Percentiles rank a stretch among this genome's conserved stretches.
These are phyloP conservation scores for Arizona elegans DNA, from an alignment of 2,113 vertebrate genomes.

Conservation along the genomic window DNA sequence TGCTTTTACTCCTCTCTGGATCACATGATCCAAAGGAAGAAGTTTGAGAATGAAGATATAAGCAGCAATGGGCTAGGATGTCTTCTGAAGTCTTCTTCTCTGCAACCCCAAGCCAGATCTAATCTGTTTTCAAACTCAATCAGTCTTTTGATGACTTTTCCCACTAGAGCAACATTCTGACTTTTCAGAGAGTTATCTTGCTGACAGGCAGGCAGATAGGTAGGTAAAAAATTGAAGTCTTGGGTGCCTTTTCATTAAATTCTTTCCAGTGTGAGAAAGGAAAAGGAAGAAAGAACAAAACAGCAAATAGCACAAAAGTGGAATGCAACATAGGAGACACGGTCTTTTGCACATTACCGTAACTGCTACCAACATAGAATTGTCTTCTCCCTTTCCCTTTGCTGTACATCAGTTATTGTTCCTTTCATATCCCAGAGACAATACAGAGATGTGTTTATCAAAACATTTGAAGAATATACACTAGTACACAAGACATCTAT, in stretches of 20 bases:
- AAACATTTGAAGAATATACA: neutral
- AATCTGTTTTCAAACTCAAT: neutral
- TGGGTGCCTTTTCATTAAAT: neutral
- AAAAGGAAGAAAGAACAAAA: neutral
- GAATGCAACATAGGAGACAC: neutral
- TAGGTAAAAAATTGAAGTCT: neutral
- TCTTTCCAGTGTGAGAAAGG: neutral
- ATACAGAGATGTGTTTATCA: neutral
- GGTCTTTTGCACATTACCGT: neutral
- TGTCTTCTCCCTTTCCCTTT: neutral
- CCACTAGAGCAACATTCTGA: neutral
- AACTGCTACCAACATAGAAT: neutral
- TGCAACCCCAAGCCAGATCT: neutral
- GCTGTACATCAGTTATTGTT: neutral
- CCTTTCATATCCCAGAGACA: neutral
- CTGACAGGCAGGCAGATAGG: neutral
- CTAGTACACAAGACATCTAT: neutral
- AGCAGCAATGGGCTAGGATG: neutral
- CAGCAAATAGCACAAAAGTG: neutral
- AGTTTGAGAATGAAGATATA: neutral
- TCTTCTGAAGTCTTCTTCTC: neutral
- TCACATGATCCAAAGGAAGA: neutral
- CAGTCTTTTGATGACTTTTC: neutral
- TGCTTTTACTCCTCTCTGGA: neutral
- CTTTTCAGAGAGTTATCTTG: neutral